Conservation (phyloP, 1,140 invertebrate genomes). For the Polypedilum vanderplanki region DNA sequence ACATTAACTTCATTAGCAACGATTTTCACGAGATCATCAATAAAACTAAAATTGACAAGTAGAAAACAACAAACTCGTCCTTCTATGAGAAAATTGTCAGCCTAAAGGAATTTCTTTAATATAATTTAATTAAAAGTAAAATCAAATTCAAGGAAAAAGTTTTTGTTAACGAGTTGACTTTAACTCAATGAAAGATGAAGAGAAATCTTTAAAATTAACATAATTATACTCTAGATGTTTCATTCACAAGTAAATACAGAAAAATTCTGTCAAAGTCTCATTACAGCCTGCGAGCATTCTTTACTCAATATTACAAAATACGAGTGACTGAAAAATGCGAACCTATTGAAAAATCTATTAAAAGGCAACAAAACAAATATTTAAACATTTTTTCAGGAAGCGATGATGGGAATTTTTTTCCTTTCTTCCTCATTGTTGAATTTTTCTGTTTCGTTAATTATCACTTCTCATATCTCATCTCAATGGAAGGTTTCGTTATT, state of each 20-base stretch:
- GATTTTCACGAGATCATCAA: too few relatives aligned
- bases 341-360: constrained; percentile 11
- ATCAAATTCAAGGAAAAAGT: too few relatives aligned
- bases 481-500: not conserved
- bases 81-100: too few relatives aligned
- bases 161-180: too few relatives aligned
- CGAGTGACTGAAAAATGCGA: not conserved
- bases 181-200: too few relatives aligned
- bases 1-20: too few relatives aligned
- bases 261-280: not conserved
- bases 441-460: not conserved
- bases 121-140: too few relatives aligned
- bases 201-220: too few relatives aligned
- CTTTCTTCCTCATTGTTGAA: not conserved
- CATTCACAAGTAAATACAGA: not conserved
- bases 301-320: not conserved
- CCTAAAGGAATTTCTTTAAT: too few relatives aligned
- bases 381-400: constrained; percentile 17
- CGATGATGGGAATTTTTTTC: not conserved
- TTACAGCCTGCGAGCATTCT: not conserved
- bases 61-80: too few relatives aligned
- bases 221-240: not conserved
- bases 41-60: too few relatives aligned
- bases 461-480: not conserved
- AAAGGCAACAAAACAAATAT: constrained; percentile 21